Conservation (phyloP, 2,113 vertebrate species). For the Xiphias gladius region DNA sequence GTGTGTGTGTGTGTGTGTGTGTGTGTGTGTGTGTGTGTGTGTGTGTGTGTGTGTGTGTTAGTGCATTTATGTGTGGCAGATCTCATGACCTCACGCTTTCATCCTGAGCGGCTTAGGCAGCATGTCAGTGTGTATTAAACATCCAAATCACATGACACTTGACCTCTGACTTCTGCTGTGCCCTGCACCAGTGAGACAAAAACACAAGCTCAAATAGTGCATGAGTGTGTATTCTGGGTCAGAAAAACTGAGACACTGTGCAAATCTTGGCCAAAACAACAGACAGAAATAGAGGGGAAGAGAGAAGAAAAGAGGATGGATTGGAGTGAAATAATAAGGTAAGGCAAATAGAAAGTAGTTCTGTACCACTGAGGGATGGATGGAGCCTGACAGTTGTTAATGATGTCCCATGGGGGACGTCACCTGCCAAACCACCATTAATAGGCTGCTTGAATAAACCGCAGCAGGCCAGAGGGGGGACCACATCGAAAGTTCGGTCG, state of each 20-base stretch:
- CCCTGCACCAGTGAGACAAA: slow-evolving; percentile 8
- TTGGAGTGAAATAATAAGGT: slow-evolving; percentile 1
- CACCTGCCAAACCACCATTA: slow-evolving; percentile 33
- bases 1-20: slow-evolving; percentile 33
- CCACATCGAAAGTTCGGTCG: slow-evolving; percentile 34
- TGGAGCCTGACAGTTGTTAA: slow-evolving; percentile 31
- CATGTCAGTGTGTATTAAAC: slow-evolving; percentile 57
- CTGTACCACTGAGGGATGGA: neutral
- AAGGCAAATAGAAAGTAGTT: slow-evolving; percentile 3
- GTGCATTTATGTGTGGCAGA: slow-evolving; percentile 38
- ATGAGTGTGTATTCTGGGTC: neutral
- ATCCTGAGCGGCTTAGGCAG: slow-evolving; percentile 71
- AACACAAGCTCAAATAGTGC: neutral
- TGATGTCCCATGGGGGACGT: slow-evolving; percentile 4
- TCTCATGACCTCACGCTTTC: slow-evolving; percentile 47
- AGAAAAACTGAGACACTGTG: neutral
- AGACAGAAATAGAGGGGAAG: neutral
- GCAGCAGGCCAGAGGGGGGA: slow-evolving; percentile 5
- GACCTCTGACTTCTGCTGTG: slow-evolving; percentile 51
- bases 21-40: slow-evolving; percentile 33
- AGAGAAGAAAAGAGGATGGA: neutral
- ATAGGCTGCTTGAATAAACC: slow-evolving; percentile 31
- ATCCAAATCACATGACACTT: slow-evolving; percentile 65
- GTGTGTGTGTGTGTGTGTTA: slow-evolving; percentile 20
- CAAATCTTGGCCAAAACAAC: neutral